Evolutionary conservation across 2,113 vertebrate genomes (phyloP), one percentile per base, ranked within the genome.

Genomic region (Cynopterus brachyotis): DNA sequence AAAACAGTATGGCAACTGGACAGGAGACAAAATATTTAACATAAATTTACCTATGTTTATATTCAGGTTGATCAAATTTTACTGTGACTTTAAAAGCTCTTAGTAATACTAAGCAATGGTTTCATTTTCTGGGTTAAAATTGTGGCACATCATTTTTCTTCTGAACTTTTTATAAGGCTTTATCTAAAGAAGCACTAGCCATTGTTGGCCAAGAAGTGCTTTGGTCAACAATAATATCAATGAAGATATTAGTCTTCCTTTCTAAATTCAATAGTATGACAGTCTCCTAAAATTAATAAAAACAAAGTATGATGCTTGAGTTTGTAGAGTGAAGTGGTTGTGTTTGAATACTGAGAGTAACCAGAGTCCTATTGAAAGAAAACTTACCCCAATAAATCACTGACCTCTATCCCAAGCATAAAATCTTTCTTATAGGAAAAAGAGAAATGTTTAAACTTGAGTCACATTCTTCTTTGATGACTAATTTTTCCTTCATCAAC

Each of bases 311-410:
- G 86, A 57, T 80, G 93, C 95, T 97, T 94, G 89, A 22, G 66
- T 97, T 98, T 98, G 62, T 89, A 57, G 37, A 67, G 55, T n/a
- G 40, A 95, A 97, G 67, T 53, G 92, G 70, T 86, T 98, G 55
- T 96, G 59, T 97, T 98, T 97, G 81, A 93, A 96, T 80, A 96
- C 62, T 94, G 88, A 97, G 92, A 97, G 87, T 97, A 96, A 93
- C 35, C 95, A 97, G 95, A 97, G 30, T 89, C 62, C 62, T 92
- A 32, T 62, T 97, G 76, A 91, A 50, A 95, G 79, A 95, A 98
- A 97, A 97, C 53, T 81, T 57, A 73, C 26, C 83, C 82, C 92
- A 96, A 80, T 62, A 96, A 98, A 97, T 95, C 35, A 66, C 9
- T 83, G 86, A n/a, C 35, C 75, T 94, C 45, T 53, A 88, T 50